Base-by-base conservation (phyloP, 2,888 invertebrate genomes). In the Sycophila texana region DNA sequence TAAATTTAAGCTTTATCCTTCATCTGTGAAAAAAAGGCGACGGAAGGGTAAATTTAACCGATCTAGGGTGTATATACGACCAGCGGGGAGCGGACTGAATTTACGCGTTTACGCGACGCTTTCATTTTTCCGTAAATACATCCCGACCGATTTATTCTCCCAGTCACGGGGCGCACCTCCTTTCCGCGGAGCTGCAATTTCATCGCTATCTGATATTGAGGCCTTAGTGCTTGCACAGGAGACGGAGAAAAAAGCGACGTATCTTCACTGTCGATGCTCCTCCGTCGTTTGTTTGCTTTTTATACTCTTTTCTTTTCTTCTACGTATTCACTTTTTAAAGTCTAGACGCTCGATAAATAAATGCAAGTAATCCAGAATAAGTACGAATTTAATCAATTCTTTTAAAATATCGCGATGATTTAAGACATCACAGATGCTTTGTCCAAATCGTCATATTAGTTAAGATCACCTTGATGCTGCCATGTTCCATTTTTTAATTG, bases 131-230 rank as follows among this genome's bases (percentile, higher is more conserved):
- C 58, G 71, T 47, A 22, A 30, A 16, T 2, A 30, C n/a, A 39
- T 26, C 68, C n/a, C 12, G 20, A 26, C 39, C 63, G 78, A 78
- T 78, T 74, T 78, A 78, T 78, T 73, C 63, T 78, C 60, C 78
- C 26, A 74, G 78, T 78, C 78, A 74, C 78, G 78, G 74, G n/a
- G 67, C 55, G 58, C 55, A 16, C 55, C 51, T 47, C 26, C 70
- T 55, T 57, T 65, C 30, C 60, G 30, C 57, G 55, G 60, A 16
- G 30, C 63, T 58, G 74, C 78, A 74, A 78, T 78, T 78, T 79
- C 75, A 79, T 75, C 71, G 79, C 74, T 65, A 79, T 79, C 79
- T 39, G 39, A 39, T 39, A 39, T 39, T 39, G 39, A 10, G 39
- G 39, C 10, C 39, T 39, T 39, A 7, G 39, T 39, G 39, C 39